These are phyloP conservation scores for Upupa epops DNA, from an alignment of 2,113 vertebrate genomes.

Conservation along the genomic window DNA sequence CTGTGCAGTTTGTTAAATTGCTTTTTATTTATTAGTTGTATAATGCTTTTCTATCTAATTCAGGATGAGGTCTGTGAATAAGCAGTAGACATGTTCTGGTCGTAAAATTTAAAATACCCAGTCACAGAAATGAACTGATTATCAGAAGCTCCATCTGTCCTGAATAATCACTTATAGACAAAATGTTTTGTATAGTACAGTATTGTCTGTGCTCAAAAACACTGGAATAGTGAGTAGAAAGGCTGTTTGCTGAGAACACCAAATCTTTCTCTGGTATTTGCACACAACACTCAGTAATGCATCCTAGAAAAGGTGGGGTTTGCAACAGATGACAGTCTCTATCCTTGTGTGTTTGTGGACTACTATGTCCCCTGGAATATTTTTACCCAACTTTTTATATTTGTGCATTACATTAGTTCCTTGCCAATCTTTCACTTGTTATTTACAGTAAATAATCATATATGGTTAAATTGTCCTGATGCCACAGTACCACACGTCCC, in stretches of 20 bases:
- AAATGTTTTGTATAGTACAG: background rate
- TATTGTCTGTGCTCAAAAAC: background rate
- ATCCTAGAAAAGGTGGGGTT: background rate
- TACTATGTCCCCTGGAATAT: background rate
- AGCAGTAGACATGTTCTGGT: background rate
- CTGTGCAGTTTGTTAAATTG: background rate
- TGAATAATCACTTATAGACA: background rate
- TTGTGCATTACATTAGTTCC: background rate
- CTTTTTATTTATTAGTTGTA: background rate
- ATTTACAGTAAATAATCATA: background rate
- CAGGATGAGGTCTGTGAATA: background rate
- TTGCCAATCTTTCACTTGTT: background rate
- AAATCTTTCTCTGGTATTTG: background rate
- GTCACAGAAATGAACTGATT: slow-evolving; percentile 21
- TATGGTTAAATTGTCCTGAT: background rate
- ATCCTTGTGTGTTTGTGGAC: background rate
- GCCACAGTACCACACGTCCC: background rate
- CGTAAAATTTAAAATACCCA: background rate
- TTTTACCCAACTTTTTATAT: background rate
- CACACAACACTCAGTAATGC: background rate
- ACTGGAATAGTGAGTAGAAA: background rate
- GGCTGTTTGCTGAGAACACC: background rate
- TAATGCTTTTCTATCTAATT: background rate
- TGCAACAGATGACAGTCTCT: background rate
- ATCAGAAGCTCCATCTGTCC: background rate